Base-by-base conservation (phyloP, 2,888 invertebrate species). In the Drosophila putrida region DNA sequence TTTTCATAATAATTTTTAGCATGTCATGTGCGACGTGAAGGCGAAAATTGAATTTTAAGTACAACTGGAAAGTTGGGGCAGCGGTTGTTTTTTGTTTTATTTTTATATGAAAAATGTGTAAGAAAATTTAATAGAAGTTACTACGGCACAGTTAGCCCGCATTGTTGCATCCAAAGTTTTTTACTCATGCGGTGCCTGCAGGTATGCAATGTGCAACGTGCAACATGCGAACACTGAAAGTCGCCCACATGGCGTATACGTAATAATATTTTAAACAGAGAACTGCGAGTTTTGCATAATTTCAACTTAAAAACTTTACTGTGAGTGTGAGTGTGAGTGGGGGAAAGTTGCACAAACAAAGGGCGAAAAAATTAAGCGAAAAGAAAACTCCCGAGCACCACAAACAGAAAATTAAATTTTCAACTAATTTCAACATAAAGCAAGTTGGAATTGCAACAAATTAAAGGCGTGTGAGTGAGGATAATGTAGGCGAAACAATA, bases 251-350 rank as follows among this genome's bases (percentile, higher is more conserved):
- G 83, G 62, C 83, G 83, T 83, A 73, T 82, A 71, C 72, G 82
- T 82, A 85, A 83, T 82, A 88, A 73, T 83, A 83, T 86, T 78
- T 78, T 75, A 78, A 60, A 57, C 49, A 20, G 55, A 58, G 50
- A 58, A 31, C 64, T 46, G 75, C 59, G 80, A 71, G 54, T 82
- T 83, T 88, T 88, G 84, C 88, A 88, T 88, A 83, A 83, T 83
- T 88, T 85, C 64, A 79, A 85, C 82, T 82, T 82, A 75, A 74
- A 66, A 84, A 85, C 72, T 85, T 85, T 53, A 11, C 64, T 5
- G 41, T n/a, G 49, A 58, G 44, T 59, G 36, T 28, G 33, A 43
- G 33, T 35, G 28, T 36, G 36, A n/a, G 46, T 25, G 49, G 20
- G 36, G 27, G 15, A 65, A 59, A 51, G 33, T 60, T 60, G 65